Percentiles rank a stretch among this genome's conserved stretches.
phyloP scores from a whole-genome alignment of 2,888 invertebrate genomes.

The Chirona hameri region DNA sequence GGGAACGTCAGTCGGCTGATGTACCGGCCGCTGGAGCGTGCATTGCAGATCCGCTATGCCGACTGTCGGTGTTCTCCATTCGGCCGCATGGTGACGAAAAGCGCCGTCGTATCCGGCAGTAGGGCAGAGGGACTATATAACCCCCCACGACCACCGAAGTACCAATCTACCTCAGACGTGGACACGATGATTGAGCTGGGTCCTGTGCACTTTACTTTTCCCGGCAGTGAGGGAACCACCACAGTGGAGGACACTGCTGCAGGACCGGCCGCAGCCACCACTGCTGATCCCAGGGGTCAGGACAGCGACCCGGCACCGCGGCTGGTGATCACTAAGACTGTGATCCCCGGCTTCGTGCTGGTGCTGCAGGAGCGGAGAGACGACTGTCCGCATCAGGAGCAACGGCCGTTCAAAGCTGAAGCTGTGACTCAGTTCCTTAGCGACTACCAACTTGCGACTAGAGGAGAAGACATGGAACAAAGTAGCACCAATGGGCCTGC shows the following conservation, averaged over 20 bases:
- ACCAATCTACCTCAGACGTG: too few relatives aligned
- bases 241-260: too few relatives aligned
- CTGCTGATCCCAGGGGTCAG: background rate
- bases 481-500: background rate
- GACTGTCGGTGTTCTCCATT: background rate
- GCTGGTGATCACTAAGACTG: too few relatives aligned
- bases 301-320: background rate
- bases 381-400: background rate
- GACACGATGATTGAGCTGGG: background rate
- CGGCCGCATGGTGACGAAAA: background rate
- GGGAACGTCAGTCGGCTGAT: too few relatives aligned
- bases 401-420: background rate
- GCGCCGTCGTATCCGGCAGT: background rate
- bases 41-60: background rate
- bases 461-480: background rate
- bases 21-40: too few relatives aligned
- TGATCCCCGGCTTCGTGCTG: background rate
- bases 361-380: background rate
- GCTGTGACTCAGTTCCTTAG: background rate
- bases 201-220: background rate
- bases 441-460: background rate
- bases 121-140: background rate
- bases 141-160: background rate
- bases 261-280: background rate
- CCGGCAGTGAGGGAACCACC: background rate